Base-by-base conservation (phyloP, 2,888 invertebrate genomes). In the Capitulum mitella region DNA sequence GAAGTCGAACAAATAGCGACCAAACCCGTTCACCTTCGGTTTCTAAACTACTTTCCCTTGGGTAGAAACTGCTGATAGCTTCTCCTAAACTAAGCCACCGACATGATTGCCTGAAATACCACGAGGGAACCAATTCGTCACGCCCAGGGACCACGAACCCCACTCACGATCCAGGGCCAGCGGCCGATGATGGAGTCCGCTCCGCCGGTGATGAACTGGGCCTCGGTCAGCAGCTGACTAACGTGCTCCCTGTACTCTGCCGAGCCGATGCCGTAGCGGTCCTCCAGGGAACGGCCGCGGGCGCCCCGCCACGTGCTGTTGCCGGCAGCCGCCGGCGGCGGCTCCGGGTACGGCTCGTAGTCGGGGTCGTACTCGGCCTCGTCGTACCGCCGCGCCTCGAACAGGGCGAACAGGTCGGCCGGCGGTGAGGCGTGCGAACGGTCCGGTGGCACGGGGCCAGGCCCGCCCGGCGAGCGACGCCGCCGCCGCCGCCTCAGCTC, bases 131-230 rank as follows among this genome's bases (percentile, higher is more conserved):
- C n/a, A n/a, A n/a, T n/a, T n/a, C n/a, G n/a, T n/a, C n/a, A n/a
- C n/a, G n/a, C n/a, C n/a, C n/a, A n/a, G n/a, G n/a, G n/a, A n/a
- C n/a, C n/a, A n/a, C n/a, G n/a, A n/a, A n/a, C n/a, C n/a, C n/a
- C n/a, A 70, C 70, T 70, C 16, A 70, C 70, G 37, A 70, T 34
- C 70, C 70, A 70, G 19, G 70, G 70, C 70, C 70, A 70, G 70
- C 37, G 37, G 19, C 70, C 70, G 37, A 70, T 70, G 37, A 37
- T 5, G 37, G 70, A 16, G 37, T 70, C 26, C 34, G 34, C 19
- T 10, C 70, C 70, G 12, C 37, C 70, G 19, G 70, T 70, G 34
- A 37, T 64, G 22, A 37, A 70, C 34, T 70, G 22, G 29, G 14
- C 58, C 58, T 58, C 29, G n/a, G 10, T 5, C 58, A 58, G 58